Percentiles rank a stretch among this genome's conserved stretches.
These are phyloP conservation scores for Misgurnus anguillicaudatus DNA, from an alignment of 2,113 vertebrate genomes.

Conservation along the genomic window DNA sequence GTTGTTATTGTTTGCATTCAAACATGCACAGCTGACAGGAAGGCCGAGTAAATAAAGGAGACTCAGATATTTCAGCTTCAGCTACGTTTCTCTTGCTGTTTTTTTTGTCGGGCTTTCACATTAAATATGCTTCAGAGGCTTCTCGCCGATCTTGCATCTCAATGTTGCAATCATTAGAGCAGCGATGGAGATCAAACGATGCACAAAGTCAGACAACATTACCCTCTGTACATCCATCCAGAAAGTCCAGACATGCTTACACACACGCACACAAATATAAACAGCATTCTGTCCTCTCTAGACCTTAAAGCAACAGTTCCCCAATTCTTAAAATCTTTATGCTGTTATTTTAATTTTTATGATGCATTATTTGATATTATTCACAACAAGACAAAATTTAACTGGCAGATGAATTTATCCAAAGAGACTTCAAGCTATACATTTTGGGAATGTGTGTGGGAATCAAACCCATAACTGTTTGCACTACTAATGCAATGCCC, in stretches of 20 bases:
- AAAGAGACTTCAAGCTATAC: too few relatives aligned
- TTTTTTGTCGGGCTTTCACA: not conserved
- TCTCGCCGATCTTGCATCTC: not conserved
- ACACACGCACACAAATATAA: not conserved
- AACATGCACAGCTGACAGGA: not conserved
- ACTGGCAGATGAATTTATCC: too few relatives aligned
- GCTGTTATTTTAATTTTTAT: too few relatives aligned
- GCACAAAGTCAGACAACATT: constrained; percentile 36
- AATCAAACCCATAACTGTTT: too few relatives aligned
- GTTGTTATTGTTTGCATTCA: constrained; percentile 27
- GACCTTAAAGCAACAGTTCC: not conserved
- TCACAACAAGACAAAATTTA: too few relatives aligned
- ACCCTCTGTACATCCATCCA: constrained; percentile 8
- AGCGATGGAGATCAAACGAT: constrained; percentile 24
- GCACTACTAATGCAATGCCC: too few relatives aligned
- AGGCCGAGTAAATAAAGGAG: not conserved
- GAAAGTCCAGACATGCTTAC: not conserved
- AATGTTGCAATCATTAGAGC: constrained; percentile 26
- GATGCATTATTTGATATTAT: too few relatives aligned
- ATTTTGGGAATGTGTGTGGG: too few relatives aligned
- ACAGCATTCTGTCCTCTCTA: not conserved
- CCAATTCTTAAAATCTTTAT: too few relatives aligned
- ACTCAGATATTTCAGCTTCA: not conserved
- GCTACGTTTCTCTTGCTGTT: not conserved
- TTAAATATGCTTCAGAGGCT: constrained; percentile 32